Base-by-base conservation (phyloP, 2,797 vertebrate genomes). In the Micrastur ruficollis region DNA sequence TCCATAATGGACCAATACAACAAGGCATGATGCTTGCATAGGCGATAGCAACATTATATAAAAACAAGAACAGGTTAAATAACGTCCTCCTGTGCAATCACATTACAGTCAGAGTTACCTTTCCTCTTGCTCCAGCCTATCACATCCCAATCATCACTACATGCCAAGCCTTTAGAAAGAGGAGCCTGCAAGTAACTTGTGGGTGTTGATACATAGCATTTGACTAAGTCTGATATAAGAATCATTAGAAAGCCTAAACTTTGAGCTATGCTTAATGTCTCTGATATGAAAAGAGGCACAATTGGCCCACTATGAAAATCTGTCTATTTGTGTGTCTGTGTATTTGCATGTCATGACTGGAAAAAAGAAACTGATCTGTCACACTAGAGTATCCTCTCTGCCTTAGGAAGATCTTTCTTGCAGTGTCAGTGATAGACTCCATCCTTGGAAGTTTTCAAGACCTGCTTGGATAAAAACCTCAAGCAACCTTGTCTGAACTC, bases 261-360 rank as follows among this genome's bases (percentile, higher is more conserved):
- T 12, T 19, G 17, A 62, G 19, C 26, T 67, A 11, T 67, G 44
- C 13, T 76, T 76, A 66, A 50, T 59, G 22, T 63, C n/a, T 42
- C 9, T 63, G 75, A 42, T 32, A 58, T 9, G 44, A 32, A 75
- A 72, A 67, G 19, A 53, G 32, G 72, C 81, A 16, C 19, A 58
- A 44, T 2, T 67, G 32, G 3, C 17, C 23, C 13, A 31, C n/a
- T 20, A 6, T 3, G 2, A 72, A 74, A 76, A 3, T 21, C 27
- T 1, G 0, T 40, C 20, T 42, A 1, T 40, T 8, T 46, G 18
- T 38, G 8, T 34, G 26, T 15, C 11, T 32, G 6, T 65, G 4
- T n/a, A 21, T 63, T 76, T 62, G 7, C 12, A 61, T 65, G 47
- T 26, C 52, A n/a, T 20, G 42, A 38, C 63, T 50, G 22, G 19